Evolutionary conservation across 2,113 vertebrate species (phyloP), one percentile per base, ranked within the genome.

Genomic region (Percina caprodes): DNA sequence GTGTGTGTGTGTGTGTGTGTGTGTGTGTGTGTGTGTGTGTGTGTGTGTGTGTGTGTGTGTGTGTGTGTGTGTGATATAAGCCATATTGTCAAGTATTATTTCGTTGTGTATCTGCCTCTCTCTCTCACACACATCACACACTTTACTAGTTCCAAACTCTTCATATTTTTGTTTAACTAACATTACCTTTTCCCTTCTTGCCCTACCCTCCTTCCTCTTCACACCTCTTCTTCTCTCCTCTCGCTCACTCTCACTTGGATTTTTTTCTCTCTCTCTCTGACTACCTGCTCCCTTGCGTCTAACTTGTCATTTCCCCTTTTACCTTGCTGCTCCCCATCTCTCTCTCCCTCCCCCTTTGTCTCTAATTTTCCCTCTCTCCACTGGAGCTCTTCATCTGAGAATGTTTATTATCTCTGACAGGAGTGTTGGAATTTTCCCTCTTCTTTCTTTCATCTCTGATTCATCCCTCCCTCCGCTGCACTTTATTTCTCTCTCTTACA

Each of bases 341-440:
- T 9, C 24, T 62, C 52, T 60, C 21, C 18, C 24, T 15, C 35
- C 26, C 80, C 19, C 6, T 30, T 49, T 16, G 1, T 72, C 74
- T 84, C 56, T 77, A 75, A 85, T 73, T 73, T 60, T 68, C 61
- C 51, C 52, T 58, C 80, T 80, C 68, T 74, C 58, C n/a, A 39
- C 61, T 55, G 19, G 65, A 69, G 73, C 85, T 82, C 72, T 75
- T 89, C 86, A 77, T 89, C 85, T 73, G 69, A 86, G 82, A 77
- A 79, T 90, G n/a, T 92, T 74, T 86, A 90, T 86, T 82, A 89
- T 88, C 79, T 89, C 66, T 83, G 88, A 88, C 88, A 88, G 75
- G 85, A 80, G 74, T 86, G 84, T 77, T 88, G 77, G 74, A 80
- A 85, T 81, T 89, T 82, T 82, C 71, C 59, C 79, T 85, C 67